phyloP scores from a whole-genome alignment of 2,113 vertebrate genomes.

The Montifringilla adamsi region DNA sequence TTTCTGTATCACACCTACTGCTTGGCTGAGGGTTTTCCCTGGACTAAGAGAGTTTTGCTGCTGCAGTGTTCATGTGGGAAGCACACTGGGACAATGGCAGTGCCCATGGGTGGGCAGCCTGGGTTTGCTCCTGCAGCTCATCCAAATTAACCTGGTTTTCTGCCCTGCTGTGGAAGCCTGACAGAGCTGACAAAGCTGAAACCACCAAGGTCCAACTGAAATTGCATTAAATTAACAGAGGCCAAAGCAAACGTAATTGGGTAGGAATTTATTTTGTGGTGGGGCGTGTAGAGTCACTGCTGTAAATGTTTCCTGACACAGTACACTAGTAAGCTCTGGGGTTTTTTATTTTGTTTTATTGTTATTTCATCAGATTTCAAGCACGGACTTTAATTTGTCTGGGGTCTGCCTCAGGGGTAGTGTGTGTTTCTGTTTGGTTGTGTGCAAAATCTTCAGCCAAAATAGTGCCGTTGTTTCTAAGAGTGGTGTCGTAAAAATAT shows the following conservation, averaged over 20 bases:
- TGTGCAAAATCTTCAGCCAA: neutral
- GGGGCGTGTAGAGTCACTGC: neutral
- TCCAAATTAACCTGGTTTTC: neutral
- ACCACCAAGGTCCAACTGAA: neutral
- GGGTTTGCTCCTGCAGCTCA: neutral
- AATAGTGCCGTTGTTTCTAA: neutral
- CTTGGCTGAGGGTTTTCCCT: neutral
- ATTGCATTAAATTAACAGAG: neutral
- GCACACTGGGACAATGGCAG: neutral
- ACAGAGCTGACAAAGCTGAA: neutral
- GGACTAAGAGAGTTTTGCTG: neutral
- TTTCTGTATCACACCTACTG: neutral
- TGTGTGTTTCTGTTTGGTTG: neutral
- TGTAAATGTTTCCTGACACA: conserved; percentile 27
- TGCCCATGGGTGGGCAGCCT: rapidly evolving
- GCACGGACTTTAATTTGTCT: neutral
- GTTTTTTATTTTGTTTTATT: neutral
- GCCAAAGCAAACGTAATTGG: conserved; percentile 6
- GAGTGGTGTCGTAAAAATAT: neutral
- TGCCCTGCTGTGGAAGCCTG: neutral
- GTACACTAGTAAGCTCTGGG: neutral
- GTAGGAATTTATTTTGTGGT: conserved; percentile 37
- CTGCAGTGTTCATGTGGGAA: rapidly evolving
- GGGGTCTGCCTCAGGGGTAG: neutral
- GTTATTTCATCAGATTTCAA: neutral